These are phyloP conservation scores for Calycopis cecrops DNA, from an alignment of 1,140 invertebrate species.

Conservation along the genomic window DNA sequence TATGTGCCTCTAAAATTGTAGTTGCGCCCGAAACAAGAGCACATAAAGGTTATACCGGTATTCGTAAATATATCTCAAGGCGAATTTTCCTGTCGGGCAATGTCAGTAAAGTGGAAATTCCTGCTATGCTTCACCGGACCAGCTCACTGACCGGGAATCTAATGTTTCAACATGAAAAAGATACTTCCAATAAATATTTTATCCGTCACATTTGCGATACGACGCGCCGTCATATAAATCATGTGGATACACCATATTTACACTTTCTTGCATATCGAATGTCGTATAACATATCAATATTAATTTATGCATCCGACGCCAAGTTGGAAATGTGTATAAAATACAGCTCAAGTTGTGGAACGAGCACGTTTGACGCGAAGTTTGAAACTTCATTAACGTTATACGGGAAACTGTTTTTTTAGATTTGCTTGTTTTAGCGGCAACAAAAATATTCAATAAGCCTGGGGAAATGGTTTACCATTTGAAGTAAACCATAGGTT, in stretches of 20 bases:
- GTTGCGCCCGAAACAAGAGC: too few species aligned
- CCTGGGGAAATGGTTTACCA: too few species aligned
- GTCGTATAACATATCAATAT: slow-evolving; percentile 30
- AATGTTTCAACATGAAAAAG: slow-evolving; percentile 53
- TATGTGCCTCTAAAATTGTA: too few species aligned
- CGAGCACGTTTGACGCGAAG: too few species aligned
- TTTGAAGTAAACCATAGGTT: too few species aligned
- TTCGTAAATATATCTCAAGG: slow-evolving; percentile 33
- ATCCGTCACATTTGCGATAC: slow-evolving; percentile 38
- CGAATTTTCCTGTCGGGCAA: slow-evolving; percentile 37
- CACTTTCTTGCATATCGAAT: slow-evolving; percentile 30
- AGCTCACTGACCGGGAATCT: slow-evolving; percentile 46
- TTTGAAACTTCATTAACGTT: too few species aligned
- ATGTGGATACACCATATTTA: slow-evolving; percentile 27
- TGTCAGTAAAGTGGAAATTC: slow-evolving; percentile 59
- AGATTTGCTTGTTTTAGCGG: too few species aligned
- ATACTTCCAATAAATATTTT: slow-evolving; percentile 50
- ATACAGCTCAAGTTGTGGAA: too few species aligned
- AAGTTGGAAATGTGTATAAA: slow-evolving; percentile 6
- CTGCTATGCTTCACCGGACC: slow-evolving; percentile 39
- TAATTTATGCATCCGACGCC: slow-evolving; percentile 34
- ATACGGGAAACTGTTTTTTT: too few species aligned
- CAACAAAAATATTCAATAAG: too few species aligned
- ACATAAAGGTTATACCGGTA: slow-evolving; percentile 16
- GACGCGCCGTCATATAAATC: slow-evolving; percentile 34